A percentile compares a stretch with the other conserved stretches of the same genome.
Evolutionary conservation across 1,140 invertebrate species (phyloP).

Genomic region (Hormaphis cornu): DNA sequence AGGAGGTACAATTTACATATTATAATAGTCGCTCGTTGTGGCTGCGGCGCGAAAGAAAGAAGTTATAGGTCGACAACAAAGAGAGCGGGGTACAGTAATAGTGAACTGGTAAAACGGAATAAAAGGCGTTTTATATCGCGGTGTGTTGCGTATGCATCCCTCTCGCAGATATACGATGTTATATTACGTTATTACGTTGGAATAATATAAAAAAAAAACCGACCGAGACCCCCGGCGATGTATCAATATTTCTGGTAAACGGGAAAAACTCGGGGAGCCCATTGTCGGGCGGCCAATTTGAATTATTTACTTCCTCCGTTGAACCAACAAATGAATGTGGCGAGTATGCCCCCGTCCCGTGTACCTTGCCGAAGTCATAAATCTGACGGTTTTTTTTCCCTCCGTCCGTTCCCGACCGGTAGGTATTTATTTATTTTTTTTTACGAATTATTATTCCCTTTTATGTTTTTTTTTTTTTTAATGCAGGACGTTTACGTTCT

Average conservation of each 20-base stretch:
- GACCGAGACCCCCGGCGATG: constrained; percentile 25
- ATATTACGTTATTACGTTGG: constrained; percentile 24
- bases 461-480: not conserved
- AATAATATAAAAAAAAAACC: constrained; percentile 5
- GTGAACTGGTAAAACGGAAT: not conserved
- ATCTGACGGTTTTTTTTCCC: constrained; percentile 17
- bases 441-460: constrained; percentile 22
- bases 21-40: not conserved
- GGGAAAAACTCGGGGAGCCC: constrained; percentile 1
- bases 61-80: constrained; percentile 13
- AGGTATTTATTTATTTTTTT: constrained; percentile 31
- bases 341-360: constrained; percentile 19
- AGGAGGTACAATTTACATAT: constrained; percentile 21
- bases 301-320: constrained; percentile 30
- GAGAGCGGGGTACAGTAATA: not conserved
- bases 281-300: constrained; percentile 26
- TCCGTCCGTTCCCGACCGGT: not conserved
- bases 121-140: constrained; percentile 20
- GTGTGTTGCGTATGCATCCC: too few relatives aligned
- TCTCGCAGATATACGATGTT: not conserved
- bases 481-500: not conserved
- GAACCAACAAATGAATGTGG: constrained; percentile 31
- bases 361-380: constrained; percentile 7
- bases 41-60: not conserved
- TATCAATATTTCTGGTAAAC: constrained; percentile 29